Base-by-base conservation (phyloP, 2,888 invertebrate genomes). In the Dryomyza anilis region DNA sequence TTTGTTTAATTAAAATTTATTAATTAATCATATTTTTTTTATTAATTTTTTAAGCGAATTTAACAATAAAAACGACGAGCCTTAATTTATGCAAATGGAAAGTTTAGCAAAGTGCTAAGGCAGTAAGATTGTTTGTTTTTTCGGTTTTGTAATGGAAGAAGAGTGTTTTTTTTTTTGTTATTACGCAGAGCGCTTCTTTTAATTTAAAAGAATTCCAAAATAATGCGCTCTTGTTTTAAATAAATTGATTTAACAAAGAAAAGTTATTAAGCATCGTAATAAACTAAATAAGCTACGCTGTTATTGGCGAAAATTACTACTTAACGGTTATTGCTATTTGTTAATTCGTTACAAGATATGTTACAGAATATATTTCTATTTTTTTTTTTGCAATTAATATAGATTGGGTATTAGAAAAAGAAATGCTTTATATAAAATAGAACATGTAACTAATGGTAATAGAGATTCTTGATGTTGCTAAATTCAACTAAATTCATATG, bases 291-390 rank as follows among this genome's bases (percentile, higher is more conserved):
- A 61, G 43, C 30, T 61, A 52, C 29, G 43, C 27, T 43, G 52
- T n/a, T 29, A 23, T 33, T 48, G 30, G 36, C 52, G 52, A 61
- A 25, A 14, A 19, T 53, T 52, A 53, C 61, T 61, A 61, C 61
- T 61, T 61, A 29, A 39, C 43, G 43, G 33, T 45, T 43, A 61
- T 61, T 53, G 61, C 61, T 61, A 61, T 25, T 50, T 48, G 33
- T 45, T 45, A 48, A 59, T 29, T 48, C 33, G 10, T 48, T 59
- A 7, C 16, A 30, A 21, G 61, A 61, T 61, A 61, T 61, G 61
- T 61, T 61, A 43, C 52, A 5, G 43, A 61, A 53, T 25, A 61
- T 53, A 19, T 48, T 58, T 27, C 23, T 36, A 53, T 53, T 16
- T 53, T 14, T 39, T 39, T 39, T 39, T 39, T n/a, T 39, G n/a